Evolutionary conservation across 2,888 invertebrate genomes (phyloP), one percentile per base, ranked within the genome.

Genomic region (Tenthredo notha): DNA sequence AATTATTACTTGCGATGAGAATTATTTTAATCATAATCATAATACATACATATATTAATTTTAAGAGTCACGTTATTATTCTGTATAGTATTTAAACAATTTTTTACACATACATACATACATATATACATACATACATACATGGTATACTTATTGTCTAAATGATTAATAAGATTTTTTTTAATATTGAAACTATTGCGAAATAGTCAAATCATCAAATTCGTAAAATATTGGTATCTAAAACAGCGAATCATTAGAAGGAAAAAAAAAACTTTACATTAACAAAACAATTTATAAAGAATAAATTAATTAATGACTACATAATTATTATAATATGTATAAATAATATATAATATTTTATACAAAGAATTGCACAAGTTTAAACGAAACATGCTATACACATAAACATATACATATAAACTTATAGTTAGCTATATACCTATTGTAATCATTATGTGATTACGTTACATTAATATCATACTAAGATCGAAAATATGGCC

Each of bases 401-500:
- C 15, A n/a, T 37, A 72, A n/a, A n/a, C 18, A 9, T 9, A 43
- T 37, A 37, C 37, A 37, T 37, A 37, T 75, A 47, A n/a, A 18
- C 21, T 29, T 33, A 33, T 33, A 33, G 33, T 33, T 70, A 47
- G 25, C 33, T 10, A 47, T 50, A 29, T 25, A 50, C 54, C n/a
- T 29, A 77, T 54, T 18, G 29, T 54, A 25, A 77, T 77, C 47
- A 75, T 75, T n/a, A 6, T 47, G 25, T 37, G 37, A 37, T 37
- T 7, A 37, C 37, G 37, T 70, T 70, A 70, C 70, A 33, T 33
- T 33, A 33, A 33, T 4, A 84, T 61, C 33, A 84, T 61, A 61
- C 25, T 25, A 86, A 77, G 84, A 84, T 85, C 75, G 86, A 74
- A 74, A 86, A 86, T 83, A 78, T 85, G 89, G 90, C 90, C 91